These are phyloP conservation scores for Phylloscopus whistleri DNA, from an alignment of 2,113 vertebrate genomes.

Conservation along the genomic window DNA sequence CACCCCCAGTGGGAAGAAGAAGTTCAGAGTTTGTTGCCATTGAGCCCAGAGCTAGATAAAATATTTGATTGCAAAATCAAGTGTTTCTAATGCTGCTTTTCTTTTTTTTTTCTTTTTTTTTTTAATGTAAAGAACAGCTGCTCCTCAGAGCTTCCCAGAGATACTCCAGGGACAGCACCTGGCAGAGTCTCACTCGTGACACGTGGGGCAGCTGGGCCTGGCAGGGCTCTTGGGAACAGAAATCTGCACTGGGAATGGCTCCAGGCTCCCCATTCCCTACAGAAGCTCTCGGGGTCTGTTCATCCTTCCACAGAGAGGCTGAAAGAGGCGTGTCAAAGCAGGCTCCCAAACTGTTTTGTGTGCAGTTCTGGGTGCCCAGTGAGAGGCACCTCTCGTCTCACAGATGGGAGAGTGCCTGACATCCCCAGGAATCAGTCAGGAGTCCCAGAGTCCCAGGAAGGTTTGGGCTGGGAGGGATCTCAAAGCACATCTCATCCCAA, in stretches of 20 bases:
- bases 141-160: background rate
- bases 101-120: background rate
- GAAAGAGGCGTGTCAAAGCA: background rate
- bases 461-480: background rate
- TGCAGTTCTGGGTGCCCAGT: background rate
- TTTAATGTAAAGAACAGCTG: background rate
- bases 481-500: background rate
- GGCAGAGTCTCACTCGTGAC: background rate
- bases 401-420: background rate
- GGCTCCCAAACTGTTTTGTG: background rate
- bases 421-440: background rate
- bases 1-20: background rate
- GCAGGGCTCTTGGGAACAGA: background rate
- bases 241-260: background rate
- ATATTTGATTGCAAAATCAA: background rate
- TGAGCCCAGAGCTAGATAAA: background rate
- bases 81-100: background rate
- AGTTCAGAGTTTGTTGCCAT: background rate
- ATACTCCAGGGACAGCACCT: background rate
- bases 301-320: background rate
- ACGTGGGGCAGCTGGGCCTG: background rate
- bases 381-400: accelerated
- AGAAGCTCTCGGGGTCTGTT: background rate
- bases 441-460: background rate
- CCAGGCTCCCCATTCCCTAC: background rate